A percentile compares a stretch with the other conserved stretches of the same genome.
Evolutionary conservation across 2,888 invertebrate species (phyloP).

Genomic region (Eupsilia transversa): DNA sequence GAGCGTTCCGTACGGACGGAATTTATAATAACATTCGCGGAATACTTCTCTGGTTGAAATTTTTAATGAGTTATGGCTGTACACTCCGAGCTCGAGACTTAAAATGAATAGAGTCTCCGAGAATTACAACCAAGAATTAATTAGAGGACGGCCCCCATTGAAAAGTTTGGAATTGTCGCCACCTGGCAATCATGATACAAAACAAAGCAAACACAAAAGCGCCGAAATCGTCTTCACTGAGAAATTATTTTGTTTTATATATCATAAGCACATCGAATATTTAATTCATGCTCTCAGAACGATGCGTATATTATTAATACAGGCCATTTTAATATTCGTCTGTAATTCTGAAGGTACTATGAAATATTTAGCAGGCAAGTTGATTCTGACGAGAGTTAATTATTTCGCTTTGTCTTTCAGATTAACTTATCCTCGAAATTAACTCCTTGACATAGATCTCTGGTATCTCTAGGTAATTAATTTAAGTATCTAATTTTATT

Average conservation of each 20-base stretch:
- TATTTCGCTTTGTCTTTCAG: conserved; percentile 46
- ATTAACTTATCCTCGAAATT: conserved; percentile 53
- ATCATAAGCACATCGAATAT: conserved; percentile 73
- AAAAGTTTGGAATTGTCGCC: conserved; percentile 80
- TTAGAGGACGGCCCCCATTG: conserved; percentile 77
- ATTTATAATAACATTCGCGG: conserved; percentile 73
- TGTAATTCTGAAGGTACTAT: conserved; percentile 31
- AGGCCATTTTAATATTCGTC: conserved; percentile 58
- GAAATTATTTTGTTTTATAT: conserved; percentile 73
- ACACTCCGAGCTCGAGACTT: conserved; percentile 67
- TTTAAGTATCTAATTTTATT: conserved; percentile 50
- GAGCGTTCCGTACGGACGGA: conserved; percentile 61
- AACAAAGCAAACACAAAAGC: conserved; percentile 74
- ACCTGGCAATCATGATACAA: conserved; percentile 77
- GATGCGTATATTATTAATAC: conserved; percentile 58
- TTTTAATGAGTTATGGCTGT: conserved; percentile 78
- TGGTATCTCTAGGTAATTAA: conserved; percentile 47
- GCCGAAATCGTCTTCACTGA: conserved; percentile 71
- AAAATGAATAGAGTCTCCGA: conserved; percentile 72
- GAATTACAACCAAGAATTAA: conserved; percentile 81
- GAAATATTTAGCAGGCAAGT: conserved; percentile 27
- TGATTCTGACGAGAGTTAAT: conserved; percentile 36
- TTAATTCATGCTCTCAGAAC: conserved; percentile 63
- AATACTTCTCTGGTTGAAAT: conserved; percentile 72
- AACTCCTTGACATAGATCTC: conserved; percentile 56